Evolutionary conservation across 2,113 vertebrate genomes (phyloP).

Genomic region (Otocyon megalotis): DNA sequence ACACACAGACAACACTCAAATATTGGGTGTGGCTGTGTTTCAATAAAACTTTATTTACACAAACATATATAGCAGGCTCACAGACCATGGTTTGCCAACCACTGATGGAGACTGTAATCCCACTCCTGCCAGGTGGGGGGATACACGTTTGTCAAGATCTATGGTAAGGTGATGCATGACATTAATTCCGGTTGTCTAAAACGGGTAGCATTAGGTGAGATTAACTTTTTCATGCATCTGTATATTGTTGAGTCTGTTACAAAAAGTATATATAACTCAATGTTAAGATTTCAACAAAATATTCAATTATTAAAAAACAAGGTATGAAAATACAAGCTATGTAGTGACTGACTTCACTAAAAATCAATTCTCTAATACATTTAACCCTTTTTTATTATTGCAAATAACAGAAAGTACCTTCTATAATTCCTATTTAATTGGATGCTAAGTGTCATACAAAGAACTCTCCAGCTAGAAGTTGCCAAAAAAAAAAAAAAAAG

Average conservation of each 20-base stretch:
- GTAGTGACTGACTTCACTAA: background rate
- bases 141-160: background rate
- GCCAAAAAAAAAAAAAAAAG: background rate
- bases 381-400: background rate
- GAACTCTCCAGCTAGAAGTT: conserved; percentile 23
- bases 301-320: background rate
- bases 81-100: background rate
- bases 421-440: conserved; percentile 53
- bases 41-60: background rate
- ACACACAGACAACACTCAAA: background rate
- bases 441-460: background rate
- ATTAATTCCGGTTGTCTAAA: background rate
- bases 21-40: background rate
- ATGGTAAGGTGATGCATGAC: accelerated
- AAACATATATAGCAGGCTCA: background rate
- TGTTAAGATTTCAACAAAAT: background rate
- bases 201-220: background rate
- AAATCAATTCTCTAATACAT: background rate
- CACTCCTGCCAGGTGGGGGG: background rate
- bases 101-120: background rate
- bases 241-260: background rate
- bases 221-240: background rate
- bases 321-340: background rate
- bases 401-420: background rate
- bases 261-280: background rate